Conservation (phyloP, 2,888 invertebrate genomes). For the Ectobius pallidus region DNA sequence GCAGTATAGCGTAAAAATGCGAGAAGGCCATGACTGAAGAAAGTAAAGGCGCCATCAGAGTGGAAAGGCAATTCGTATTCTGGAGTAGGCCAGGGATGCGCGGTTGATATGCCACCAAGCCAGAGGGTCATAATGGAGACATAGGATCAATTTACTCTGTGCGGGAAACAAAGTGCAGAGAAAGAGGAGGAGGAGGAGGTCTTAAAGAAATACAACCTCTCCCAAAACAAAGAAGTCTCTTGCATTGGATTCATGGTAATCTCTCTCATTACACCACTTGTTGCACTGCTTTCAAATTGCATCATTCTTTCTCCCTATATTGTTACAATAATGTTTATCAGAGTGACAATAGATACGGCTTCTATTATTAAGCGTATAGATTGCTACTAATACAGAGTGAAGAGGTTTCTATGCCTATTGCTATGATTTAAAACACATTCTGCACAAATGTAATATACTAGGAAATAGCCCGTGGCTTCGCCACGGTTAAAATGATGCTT, state of each 20-base stretch:
- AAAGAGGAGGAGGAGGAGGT: not conserved
- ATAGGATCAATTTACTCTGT: slow-evolving; percentile 30
- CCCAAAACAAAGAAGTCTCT: not conserved
- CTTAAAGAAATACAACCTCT: not conserved
- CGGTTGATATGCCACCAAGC: slow-evolving; percentile 21
- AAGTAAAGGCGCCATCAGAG: slow-evolving; percentile 25
- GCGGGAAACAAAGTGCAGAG: slow-evolving; percentile 8
- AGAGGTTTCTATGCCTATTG: no score
- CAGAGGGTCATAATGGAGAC: slow-evolving; percentile 24
- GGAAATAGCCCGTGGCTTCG: no score
- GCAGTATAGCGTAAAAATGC: slow-evolving; percentile 14
- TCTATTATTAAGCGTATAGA: no score
- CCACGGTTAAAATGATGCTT: no score
- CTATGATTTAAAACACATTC: no score
- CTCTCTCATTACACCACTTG: not conserved
- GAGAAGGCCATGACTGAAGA: slow-evolving; percentile 21
- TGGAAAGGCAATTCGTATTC: slow-evolving; percentile 29
- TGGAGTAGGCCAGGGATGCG: slow-evolving; percentile 17
- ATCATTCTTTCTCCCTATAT: no score
- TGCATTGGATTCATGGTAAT: slow-evolving; percentile 7
- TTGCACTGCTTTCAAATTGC: no score
- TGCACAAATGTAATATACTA: no score
- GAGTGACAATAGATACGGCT: no score
- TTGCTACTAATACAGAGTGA: no score
- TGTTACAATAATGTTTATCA: no score